Base-by-base conservation (phyloP, 2,888 invertebrate genomes). In the Plebejus argus region DNA sequence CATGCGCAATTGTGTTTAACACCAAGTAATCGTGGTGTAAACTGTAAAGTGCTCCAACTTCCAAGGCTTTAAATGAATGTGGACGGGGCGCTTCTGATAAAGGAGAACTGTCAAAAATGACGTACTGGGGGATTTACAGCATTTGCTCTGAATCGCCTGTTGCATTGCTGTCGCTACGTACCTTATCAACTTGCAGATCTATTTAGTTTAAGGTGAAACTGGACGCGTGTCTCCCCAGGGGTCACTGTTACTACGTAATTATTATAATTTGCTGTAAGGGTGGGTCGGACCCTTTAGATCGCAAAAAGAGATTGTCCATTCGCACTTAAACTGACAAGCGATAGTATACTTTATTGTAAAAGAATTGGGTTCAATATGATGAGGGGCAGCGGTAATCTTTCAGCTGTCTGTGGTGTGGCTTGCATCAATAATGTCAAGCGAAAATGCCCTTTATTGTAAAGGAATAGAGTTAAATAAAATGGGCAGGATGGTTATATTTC, bases 211-310 rank as follows among this genome's bases (percentile, higher is more conserved):
- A 61, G 10, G 20, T 33, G n/a, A 35, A 35, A 39, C 20, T 39
- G 45, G 10, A 20, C 72, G 39, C 39, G 72, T 39, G 20, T 15
- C 33, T 45, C 8, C n/a, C 20, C 66, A 12, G 23, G 66, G 74
- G 23, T 53, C 74, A 23, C 72, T 49, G 72, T 45, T 39, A 20
- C 71, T 15, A 28, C 18, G 74, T 74, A 53, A 74, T 74, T 74
- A 74, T 28, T 49, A 18, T 74, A 18, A 49, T 49, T 72, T 5
- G 28, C 45, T n/a, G 49, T 45, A 20, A 6, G 72, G 72, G 72
- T 45, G 49, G 72, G 45, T 71, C 39, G 35, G 72, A 39, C 72
- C 72, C 72, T 20, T 66, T 49, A 49, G 74, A 74, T 74, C 20
- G 74, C 74, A 49, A 74, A 74, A 53, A 18, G 18, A 74, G 49